Evolutionary conservation across 2,113 vertebrate genomes (phyloP), one percentile per base, ranked within the genome.

Genomic region (Gadus macrocephalus): DNA sequence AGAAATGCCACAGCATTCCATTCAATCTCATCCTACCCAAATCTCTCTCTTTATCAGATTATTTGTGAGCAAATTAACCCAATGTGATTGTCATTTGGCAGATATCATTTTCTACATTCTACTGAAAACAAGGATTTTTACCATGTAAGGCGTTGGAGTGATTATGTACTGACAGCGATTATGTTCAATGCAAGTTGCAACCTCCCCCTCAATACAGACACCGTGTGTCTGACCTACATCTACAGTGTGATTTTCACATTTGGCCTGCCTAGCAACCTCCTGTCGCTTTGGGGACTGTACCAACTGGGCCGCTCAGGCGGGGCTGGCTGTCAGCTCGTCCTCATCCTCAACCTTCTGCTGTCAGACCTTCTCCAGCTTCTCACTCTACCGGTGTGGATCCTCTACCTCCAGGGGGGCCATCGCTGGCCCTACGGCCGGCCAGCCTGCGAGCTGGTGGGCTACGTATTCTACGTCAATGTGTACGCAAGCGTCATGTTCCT

Each of bases 281-380:
- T 94, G 53, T 92, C 90, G 1, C 84, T 93, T 2, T 92, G 92
- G 90, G 87, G 89, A 38, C 69, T 93, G 53, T 90, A 92, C 74
- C 88, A 91, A 20, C 78, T 92, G 31, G 81, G 89, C 0, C 89
- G 85, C 19, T 90, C 83, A 0, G 87, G 88, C 0, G 78, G 83
- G 1, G 85, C 85, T 72, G 71, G 89, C 66, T 91, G 90, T 71
- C 73, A 91, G 85, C 86, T 90, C 67, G 87, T 92, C 78, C 93
- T 90, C 79, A 90, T 93, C 71, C 79, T 91, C 56, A 94, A 93
- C 80, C 81, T 93, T 53, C 77, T 90, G 12, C 83, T 90, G 19
- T 90, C 91, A n/a, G 91, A 93, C 79, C 81, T 93, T 17, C 85
- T 93, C 53, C 89, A 93, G 80, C 84, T 91, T 60, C 77, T 92